Evolutionary conservation across 2,797 vertebrate species (phyloP).

Genomic region (Rhodeus uyekii): DNA sequence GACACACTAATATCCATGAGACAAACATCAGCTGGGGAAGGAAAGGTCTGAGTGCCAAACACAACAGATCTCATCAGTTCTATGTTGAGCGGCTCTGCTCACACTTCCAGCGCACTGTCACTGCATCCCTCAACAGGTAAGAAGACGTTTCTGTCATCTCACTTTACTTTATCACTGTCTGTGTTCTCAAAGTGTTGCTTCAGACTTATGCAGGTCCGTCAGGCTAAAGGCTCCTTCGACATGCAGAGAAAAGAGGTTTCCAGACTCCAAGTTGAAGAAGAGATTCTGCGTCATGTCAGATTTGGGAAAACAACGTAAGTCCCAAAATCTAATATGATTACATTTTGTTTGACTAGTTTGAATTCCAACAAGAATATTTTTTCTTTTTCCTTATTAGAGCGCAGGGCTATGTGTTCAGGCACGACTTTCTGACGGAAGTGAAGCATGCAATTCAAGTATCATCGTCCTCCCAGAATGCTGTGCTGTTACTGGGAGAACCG

Average conservation of each 20-base stretch:
- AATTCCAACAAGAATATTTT: neutral
- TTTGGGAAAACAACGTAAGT: constrained; percentile 68
- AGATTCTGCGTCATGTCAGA: constrained; percentile 64
- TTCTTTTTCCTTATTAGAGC: constrained; percentile 53
- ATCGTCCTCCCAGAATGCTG: constrained; percentile 45
- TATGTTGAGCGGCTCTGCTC: constrained; percentile 66
- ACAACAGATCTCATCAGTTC: constrained; percentile 69
- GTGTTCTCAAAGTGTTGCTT: constrained; percentile 12
- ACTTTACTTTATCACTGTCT: neutral
- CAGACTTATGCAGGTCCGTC: constrained; percentile 61
- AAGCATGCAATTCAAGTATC: constrained; percentile 57
- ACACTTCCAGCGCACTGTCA: constrained; percentile 68
- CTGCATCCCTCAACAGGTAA: constrained; percentile 66
- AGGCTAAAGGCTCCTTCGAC: constrained; percentile 53
- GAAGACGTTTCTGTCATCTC: neutral
- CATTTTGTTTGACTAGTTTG: neutral
- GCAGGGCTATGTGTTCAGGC: constrained; percentile 60
- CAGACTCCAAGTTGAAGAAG: constrained; percentile 59
- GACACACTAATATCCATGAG: constrained; percentile 73
- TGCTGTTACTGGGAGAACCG: constrained; percentile 67
- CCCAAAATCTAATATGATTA: neutral
- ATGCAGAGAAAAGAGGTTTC: constrained; percentile 60
- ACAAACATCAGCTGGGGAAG: constrained; percentile 68
- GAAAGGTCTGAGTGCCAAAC: constrained; percentile 67
- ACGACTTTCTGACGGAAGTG: constrained; percentile 62